Conservation (phyloP, 2,888 invertebrate species). For the Trissolcus japonicus region DNA sequence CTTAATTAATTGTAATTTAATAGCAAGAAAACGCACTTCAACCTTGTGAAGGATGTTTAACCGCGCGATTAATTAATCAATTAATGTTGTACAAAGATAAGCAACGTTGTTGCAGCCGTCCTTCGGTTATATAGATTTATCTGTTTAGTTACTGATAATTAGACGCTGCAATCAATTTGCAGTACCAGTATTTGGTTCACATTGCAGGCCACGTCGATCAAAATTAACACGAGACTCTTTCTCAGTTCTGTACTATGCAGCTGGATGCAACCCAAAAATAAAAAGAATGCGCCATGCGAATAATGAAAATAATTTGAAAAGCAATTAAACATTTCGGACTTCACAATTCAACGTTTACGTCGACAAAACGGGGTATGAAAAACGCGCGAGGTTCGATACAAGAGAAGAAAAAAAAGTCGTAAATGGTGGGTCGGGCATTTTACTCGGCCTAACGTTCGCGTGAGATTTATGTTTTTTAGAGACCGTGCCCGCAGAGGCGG, state of each 20-base stretch:
- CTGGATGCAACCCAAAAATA: too few relatives aligned
- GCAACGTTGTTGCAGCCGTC: conserved; percentile 9
- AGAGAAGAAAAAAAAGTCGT: conserved; percentile 19
- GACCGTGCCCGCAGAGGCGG: conserved; percentile 56
- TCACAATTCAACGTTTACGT: too few relatives aligned
- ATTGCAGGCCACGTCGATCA: neutral
- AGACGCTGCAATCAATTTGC: conserved; percentile 19
- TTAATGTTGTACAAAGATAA: conserved; percentile 15
- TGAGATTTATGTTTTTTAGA: conserved; percentile 65
- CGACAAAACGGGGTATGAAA: conserved; percentile 24
- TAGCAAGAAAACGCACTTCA: neutral
- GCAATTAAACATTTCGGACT: too few relatives aligned
- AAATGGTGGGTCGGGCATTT: conserved; percentile 65
- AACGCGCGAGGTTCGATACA: conserved; percentile 31
- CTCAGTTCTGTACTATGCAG: too few relatives aligned
- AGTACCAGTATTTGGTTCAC: conserved; percentile 17
- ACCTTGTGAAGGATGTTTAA: conserved; percentile 4
- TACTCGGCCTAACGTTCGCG: conserved; percentile 68
- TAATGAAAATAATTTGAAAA: too few relatives aligned
- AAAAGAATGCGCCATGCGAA: too few relatives aligned
- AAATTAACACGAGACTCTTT: too few relatives aligned
- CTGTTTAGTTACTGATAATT: conserved; percentile 39
- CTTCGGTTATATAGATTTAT: conserved; percentile 21
- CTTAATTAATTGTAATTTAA: too few relatives aligned
- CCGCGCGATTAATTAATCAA: conserved; percentile 16